Percentiles rank a stretch among this genome's conserved stretches.
phyloP scores from a whole-genome alignment of 2,888 invertebrate genomes.

The Macrophya annulata region DNA sequence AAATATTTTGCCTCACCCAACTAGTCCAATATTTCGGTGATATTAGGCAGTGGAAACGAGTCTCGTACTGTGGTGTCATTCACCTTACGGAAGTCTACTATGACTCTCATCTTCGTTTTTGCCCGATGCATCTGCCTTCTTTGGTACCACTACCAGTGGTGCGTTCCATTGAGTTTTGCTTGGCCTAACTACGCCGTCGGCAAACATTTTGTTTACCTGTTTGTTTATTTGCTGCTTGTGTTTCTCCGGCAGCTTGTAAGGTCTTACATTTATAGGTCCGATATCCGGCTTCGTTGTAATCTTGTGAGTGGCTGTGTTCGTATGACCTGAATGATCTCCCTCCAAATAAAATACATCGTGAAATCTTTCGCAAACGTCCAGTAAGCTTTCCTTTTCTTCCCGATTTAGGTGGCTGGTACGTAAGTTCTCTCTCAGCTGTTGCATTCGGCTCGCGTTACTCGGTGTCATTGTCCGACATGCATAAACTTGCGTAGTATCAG shows the following conservation, averaged over 20 bases:
- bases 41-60: slow-evolving; percentile 58
- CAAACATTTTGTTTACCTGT: background rate
- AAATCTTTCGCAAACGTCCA: background rate
- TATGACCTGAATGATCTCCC: background rate
- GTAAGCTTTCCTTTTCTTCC: background rate
- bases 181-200: background rate
- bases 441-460: background rate
- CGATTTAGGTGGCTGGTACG: background rate
- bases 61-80: slow-evolving; percentile 58
- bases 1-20: slow-evolving; percentile 58
- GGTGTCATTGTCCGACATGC: background rate
- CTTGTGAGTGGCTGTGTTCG: background rate
- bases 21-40: slow-evolving; percentile 58
- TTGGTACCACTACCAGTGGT: slow-evolving; percentile 52
- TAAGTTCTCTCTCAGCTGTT: background rate
- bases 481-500: background rate
- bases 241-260: background rate
- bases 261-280: background rate
- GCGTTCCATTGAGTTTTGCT: slow-evolving; percentile 28
- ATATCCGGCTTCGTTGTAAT: background rate
- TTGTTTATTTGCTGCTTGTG: background rate
- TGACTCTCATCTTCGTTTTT: slow-evolving; percentile 56
- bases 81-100: slow-evolving; percentile 58
- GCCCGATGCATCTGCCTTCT: slow-evolving; percentile 57
- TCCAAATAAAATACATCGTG: background rate